These are phyloP conservation scores for Pycnomerus fuliginosus DNA, from an alignment of 2,888 invertebrate genomes.

Conservation along the genomic window DNA sequence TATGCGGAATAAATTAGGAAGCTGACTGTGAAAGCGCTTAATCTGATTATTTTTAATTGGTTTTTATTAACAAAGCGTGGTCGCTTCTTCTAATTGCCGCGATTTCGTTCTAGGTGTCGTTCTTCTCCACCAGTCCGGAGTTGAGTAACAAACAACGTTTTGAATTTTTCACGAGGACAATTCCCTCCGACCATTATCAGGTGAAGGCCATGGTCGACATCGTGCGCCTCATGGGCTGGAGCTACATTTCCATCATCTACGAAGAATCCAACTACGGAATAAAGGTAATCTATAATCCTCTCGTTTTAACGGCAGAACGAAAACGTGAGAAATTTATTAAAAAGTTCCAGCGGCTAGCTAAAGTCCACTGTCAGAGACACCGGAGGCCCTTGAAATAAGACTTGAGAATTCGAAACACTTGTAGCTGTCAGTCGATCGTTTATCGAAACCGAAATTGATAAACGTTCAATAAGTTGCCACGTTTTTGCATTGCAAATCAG, in stretches of 20 bases:
- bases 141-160: slow-evolving; percentile 92
- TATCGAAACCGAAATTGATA: too few relatives aligned
- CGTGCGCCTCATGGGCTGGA: slow-evolving; percentile 83
- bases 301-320: not conserved
- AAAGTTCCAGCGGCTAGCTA: too few relatives aligned
- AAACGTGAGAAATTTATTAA: not conserved
- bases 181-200: slow-evolving; percentile 93
- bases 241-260: slow-evolving; percentile 92
- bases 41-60: slow-evolving; percentile 31
- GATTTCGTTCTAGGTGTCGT: slow-evolving; percentile 73
- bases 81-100: not conserved
- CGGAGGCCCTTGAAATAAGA: too few relatives aligned
- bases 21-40: slow-evolving; percentile 24
- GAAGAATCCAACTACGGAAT: slow-evolving; percentile 96
- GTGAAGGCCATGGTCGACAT: slow-evolving; percentile 95
- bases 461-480: too few relatives aligned
- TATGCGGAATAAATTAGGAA: slow-evolving; percentile 28
- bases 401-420: too few relatives aligned
- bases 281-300: slow-evolving; percentile 63
- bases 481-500: too few relatives aligned
- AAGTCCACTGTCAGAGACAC: too few relatives aligned
- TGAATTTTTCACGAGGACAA: slow-evolving; percentile 91
- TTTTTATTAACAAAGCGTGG: slow-evolving; percentile 15
- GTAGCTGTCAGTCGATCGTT: too few relatives aligned
- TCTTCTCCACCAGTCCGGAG: slow-evolving; percentile 93